Evolutionary conservation across 92 coral and sea anemone genomes (phyloP), one percentile per base, ranked within the genome.

Genomic region (Isaurus tuberculatus): DNA sequence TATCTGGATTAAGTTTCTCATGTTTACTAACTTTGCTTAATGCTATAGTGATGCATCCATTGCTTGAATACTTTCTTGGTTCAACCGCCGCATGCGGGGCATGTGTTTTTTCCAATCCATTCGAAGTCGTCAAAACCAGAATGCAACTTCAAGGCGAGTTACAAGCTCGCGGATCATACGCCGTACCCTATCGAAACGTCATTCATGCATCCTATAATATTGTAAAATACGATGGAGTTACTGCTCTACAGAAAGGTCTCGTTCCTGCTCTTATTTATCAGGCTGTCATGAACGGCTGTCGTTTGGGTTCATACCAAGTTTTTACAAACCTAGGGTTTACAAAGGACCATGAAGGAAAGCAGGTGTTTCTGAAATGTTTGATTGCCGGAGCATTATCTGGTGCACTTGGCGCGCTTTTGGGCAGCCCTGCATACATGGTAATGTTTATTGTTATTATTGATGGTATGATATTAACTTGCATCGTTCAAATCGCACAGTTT

Each of bases 61-160:
- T 94, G 58, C 85, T 80, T 27, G 99, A 97, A 81, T 97, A 92
- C 73, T 71, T 91, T 16, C 87, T 97, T 11, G 99, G 99, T 44
- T 95, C 95, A 55, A 73, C 90, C 20, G 99, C 99, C 23, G 99
- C 98, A 0, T 92, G 98, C 65, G 94, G 98, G 20, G 99, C 99
- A 25, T 97, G 99, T 77, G 9, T 92, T 65, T 97, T 97, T 86
- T 90, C 99, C 36, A 97, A 97, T 68, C 99, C 99, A 36, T 80
- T 97, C 48, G 99, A 97, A 89, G 99, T 97, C 8, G 98, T 94
- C 6, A 97, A 97, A 89, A 96, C 97, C 2, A 89, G 99, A 43
- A 96, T 96, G 99, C 99, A 96, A 43, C 92, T 96, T 5, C 99
- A 96, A 80, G 99, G 99, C 19, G 99, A 96, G 58, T 81, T 96